Evolutionary conservation across 2,113 vertebrate genomes (phyloP).

Genomic region (Calcarius ornatus): DNA sequence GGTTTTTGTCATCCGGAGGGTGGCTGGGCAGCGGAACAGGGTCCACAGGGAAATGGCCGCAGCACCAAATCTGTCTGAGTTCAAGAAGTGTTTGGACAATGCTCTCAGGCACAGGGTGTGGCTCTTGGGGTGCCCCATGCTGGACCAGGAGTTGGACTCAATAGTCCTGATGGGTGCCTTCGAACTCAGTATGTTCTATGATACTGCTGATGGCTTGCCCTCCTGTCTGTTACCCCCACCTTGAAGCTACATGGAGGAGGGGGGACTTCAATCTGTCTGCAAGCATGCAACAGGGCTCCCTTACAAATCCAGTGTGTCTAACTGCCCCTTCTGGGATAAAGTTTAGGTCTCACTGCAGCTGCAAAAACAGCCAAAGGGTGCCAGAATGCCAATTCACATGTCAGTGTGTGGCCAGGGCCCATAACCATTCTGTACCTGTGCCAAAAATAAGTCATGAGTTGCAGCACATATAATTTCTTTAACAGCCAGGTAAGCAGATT

Average conservation of each 20-base stretch:
- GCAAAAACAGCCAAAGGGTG: not conserved
- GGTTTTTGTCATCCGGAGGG: not conserved
- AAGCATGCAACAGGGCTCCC: not conserved
- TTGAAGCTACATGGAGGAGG: not conserved
- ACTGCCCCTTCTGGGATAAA: not conserved
- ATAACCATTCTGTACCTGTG: not conserved
- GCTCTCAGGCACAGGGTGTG: not conserved
- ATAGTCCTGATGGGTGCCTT: not conserved
- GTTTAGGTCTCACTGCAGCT: not conserved
- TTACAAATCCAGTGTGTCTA: not conserved
- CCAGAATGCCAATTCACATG: not conserved
- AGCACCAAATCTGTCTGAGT: not conserved
- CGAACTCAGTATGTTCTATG: not conserved
- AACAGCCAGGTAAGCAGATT: not conserved
- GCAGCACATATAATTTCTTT: not conserved
- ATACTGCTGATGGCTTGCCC: not conserved
- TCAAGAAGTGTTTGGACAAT: not conserved
- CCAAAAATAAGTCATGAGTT: not conserved
- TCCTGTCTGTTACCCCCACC: not conserved
- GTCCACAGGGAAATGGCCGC: not conserved
- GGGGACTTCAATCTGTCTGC: not conserved
- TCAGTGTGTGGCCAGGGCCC: not conserved
- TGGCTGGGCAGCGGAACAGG: not conserved
- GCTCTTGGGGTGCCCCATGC: not conserved
- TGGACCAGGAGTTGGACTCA: accelerated